Evolutionary conservation across 2,797 vertebrate genomes (phyloP).

Genomic region (Cynodonichthys magdalenae): DNA sequence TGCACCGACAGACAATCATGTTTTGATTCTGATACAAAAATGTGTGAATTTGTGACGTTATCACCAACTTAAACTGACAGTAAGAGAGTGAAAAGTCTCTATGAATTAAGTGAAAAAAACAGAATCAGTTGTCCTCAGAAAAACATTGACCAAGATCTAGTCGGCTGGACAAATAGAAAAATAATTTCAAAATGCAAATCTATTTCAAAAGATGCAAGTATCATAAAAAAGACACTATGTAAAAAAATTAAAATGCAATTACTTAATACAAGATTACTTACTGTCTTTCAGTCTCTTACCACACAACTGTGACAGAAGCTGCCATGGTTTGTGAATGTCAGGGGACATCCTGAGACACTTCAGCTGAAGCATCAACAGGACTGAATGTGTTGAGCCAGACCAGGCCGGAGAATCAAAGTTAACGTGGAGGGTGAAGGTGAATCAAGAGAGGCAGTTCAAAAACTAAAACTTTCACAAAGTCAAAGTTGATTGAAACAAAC

Average conservation of each 20-base stretch:
- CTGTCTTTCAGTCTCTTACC: conserved; percentile 13
- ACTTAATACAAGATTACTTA: conserved; percentile 7
- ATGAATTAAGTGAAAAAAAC: no score
- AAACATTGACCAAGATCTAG: no score
- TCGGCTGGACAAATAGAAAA: no score
- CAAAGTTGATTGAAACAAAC: neutral
- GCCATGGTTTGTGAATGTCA: conserved; percentile 5
- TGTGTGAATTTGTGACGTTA: no score
- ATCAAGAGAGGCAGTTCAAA: neutral
- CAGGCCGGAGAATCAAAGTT: neutral
- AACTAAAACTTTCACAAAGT: no score
- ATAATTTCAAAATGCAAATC: neutral
- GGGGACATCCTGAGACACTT: neutral
- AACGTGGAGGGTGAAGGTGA: no score
- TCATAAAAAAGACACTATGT: neutral
- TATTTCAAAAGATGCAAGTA: neutral
- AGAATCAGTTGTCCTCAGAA: no score
- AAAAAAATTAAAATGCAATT: neutral
- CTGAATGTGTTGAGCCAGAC: neutral
- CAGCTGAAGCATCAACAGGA: neutral
- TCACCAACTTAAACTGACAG: no score
- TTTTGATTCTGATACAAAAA: no score
- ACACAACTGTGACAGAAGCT: conserved; percentile 7
- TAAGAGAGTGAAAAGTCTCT: no score
- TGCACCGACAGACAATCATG: neutral